A percentile compares a stretch with the other conserved stretches of the same genome.
Evolutionary conservation across 2,113 vertebrate genomes (phyloP).

Genomic region (Poecile atricapillus): DNA sequence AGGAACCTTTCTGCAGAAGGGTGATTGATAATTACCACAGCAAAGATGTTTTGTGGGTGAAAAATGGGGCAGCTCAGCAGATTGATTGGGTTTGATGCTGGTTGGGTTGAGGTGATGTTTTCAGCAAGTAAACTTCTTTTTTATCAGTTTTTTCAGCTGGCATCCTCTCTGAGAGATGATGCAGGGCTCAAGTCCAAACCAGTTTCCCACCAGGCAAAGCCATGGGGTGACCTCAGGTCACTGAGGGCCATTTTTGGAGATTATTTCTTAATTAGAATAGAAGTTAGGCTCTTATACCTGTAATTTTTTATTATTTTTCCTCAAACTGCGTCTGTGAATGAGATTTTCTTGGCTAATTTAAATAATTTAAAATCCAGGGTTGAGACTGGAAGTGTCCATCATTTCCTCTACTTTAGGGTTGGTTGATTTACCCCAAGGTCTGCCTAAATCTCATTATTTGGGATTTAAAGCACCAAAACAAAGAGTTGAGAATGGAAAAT

Average conservation of each 20-base stretch:
- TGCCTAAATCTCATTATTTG: neutral
- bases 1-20: slow-evolving; percentile 66
- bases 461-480: neutral
- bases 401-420: neutral
- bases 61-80: slow-evolving; percentile 13
- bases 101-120: neutral
- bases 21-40: slow-evolving; percentile 76
- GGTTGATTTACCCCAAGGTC: neutral
- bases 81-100: neutral
- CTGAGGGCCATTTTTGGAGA: neutral
- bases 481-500: neutral
- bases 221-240: neutral
- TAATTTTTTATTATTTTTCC: neutral
- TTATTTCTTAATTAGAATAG: neutral
- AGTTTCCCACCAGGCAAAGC: neutral
- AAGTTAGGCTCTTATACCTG: neutral
- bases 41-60: slow-evolving; percentile 33
- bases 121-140: neutral
- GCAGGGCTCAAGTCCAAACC: neutral
- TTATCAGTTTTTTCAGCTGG: neutral
- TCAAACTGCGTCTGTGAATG: neutral
- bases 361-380: neutral
- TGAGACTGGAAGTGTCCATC: neutral
- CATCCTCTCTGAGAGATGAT: neutral
- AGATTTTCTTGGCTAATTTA: neutral